phyloP scores from a whole-genome alignment of 2,797 vertebrate genomes.

The Galagoides demidoff region DNA sequence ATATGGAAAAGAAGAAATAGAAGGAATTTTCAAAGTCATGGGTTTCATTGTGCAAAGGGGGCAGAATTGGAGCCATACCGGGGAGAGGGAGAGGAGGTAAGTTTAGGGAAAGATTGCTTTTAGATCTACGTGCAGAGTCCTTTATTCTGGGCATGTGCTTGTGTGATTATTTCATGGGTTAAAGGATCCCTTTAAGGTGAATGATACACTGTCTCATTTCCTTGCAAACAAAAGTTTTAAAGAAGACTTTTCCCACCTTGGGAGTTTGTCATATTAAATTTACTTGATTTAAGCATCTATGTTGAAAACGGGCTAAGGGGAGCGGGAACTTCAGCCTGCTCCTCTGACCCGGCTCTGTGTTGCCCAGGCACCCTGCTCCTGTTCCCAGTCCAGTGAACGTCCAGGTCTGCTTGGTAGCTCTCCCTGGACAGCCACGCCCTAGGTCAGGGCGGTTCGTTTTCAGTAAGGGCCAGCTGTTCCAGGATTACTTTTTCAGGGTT shows the following conservation, averaged over 20 bases:
- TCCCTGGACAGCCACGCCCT: background rate
- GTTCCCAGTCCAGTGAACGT: background rate
- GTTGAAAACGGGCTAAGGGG: constrained; percentile 24
- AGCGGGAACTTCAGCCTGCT: background rate
- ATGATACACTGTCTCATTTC: constrained; percentile 62
- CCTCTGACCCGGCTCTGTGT: constrained; percentile 4
- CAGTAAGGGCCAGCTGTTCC: constrained; percentile 13
- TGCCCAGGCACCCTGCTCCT: background rate
- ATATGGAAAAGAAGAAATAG: constrained; percentile 60
- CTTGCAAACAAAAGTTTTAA: constrained; percentile 16
- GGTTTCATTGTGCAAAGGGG: constrained; percentile 60
- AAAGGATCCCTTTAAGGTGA: constrained; percentile 56
- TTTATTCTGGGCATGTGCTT: constrained; percentile 47
- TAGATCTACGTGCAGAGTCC: background rate
- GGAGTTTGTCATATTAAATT: constrained; percentile 30
- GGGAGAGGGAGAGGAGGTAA: background rate
- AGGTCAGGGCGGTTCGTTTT: constrained; percentile 57
- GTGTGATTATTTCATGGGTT: constrained; percentile 53
- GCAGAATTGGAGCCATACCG: constrained; percentile 38
- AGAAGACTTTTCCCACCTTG: background rate
- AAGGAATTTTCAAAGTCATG: constrained; percentile 38
- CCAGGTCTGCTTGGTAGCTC: background rate
- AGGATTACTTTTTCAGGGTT: constrained; percentile 44
- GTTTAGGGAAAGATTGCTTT: constrained; percentile 18
- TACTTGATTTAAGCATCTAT: constrained; percentile 21